Base-by-base conservation (phyloP, 2,113 vertebrate species). In the Hepsetus odoe region DNA sequence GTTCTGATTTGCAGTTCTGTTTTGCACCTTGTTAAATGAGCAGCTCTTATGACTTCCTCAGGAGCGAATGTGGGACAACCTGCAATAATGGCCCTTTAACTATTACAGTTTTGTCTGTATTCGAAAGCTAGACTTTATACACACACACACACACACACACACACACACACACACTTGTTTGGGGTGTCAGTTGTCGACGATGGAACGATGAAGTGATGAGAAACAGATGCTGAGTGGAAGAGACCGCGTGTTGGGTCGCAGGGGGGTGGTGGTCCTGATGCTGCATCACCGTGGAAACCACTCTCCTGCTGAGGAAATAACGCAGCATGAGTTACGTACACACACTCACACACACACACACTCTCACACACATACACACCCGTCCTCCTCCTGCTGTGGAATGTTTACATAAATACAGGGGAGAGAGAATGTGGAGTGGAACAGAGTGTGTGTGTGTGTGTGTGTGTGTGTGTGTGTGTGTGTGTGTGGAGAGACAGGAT, bases 261-360 rank as follows among this genome's bases (percentile, higher is more conserved):
- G n/a, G n/a, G n/a, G 16, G 42, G 42, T 11, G 42, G 42, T 8
- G 49, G 49, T 51, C 49, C 49, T 51, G 49, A 51, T 51, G 49
- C 49, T 51, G 49, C 49, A 51, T 51, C 6, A 20, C 49, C 49
- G 11, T 12, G 49, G 49, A 51, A 51, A 51, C 49, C 18, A 20
- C 49, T 51, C 49, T 51, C 49, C 49, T 51, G 49, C 49, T 51
- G 49, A 51, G 49, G 49, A 51, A 51, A n/a, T 51, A 51, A 51
- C 49, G 1, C 49, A 51, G 49, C 20, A 1, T 51, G 49, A 51
- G 49, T 51, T 18, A 16, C 18, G 18, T 20, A 32, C 44, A 30
- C 24, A 70, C 44, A 70, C 44, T 32, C 67, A 70, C 24, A 44
- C 66, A 68, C 38, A 46, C 66, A 68, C 40, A 28, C 66, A 46